A percentile compares a stretch with the other conserved stretches of the same genome.
Conservation (phyloP, 2,888 invertebrate genomes). For the Papilio elwesi region DNA sequence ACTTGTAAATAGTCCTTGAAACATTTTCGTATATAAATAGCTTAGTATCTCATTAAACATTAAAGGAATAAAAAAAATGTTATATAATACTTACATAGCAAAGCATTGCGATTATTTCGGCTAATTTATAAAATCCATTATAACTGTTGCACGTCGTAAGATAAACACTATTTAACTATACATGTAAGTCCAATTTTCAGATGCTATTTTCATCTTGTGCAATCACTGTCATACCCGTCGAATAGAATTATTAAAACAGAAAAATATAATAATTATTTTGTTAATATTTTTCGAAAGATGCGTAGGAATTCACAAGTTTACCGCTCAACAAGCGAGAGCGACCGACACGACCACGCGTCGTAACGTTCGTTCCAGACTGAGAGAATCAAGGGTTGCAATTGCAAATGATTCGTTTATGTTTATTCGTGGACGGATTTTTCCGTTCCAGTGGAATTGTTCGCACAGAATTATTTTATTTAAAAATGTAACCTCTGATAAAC, state of each 20-base stretch:
- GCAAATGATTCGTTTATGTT: constrained; percentile 30
- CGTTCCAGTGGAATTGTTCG: constrained; percentile 1
- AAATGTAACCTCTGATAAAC: constrained; percentile 4
- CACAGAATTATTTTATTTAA: background rate
- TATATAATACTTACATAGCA: constrained; percentile 39
- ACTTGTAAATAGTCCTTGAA: too few relatives aligned
- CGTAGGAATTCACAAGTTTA: constrained; percentile 22
- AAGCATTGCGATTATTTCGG: constrained; percentile 29
- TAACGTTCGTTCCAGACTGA: constrained; percentile 31
- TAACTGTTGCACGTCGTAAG: background rate
- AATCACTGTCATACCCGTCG: constrained; percentile 7
- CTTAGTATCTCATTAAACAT: too few relatives aligned
- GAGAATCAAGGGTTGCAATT: constrained; percentile 29
- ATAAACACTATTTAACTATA: constrained; percentile 34
- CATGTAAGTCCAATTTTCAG: constrained; percentile 38
- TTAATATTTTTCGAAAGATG: background rate
- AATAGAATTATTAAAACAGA: background rate
- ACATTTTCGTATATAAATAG: too few relatives aligned
- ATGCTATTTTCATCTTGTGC: constrained; percentile 32
- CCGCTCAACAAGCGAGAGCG: constrained; percentile 1
- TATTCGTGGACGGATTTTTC: constrained; percentile 24
- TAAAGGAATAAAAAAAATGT: too few relatives aligned
- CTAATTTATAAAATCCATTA: constrained; percentile 26
- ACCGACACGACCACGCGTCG: constrained; percentile 33
- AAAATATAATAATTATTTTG: background rate